phyloP scores from a whole-genome alignment of 2,888 invertebrate genomes.

The Aporophyla lueneburgensis region DNA sequence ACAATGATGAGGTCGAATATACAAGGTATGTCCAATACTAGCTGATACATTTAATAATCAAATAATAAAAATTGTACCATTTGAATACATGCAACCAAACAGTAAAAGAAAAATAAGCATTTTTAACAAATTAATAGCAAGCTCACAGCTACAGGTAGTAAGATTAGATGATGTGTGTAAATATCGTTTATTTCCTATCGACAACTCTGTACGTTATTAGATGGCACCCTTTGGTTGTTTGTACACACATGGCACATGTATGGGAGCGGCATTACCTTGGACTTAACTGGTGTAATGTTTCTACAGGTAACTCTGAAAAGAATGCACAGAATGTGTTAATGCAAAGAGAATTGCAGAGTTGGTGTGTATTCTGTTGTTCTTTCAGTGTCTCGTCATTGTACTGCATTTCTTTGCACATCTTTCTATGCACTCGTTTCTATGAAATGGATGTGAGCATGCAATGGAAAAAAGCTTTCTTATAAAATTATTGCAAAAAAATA shows the following conservation, averaged over 20 bases:
- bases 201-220: not conserved
- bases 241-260: constrained; percentile 50
- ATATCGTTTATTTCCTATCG: constrained; percentile 4
- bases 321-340: constrained; percentile 88
- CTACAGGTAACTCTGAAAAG: constrained; percentile 89
- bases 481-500: constrained; percentile 86
- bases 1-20: not conserved
- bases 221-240: constrained; percentile 46
- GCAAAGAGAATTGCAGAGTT: constrained; percentile 83
- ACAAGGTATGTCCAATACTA: constrained; percentile 9
- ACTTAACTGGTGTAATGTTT: constrained; percentile 71
- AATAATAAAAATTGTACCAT: constrained; percentile 40
- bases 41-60: constrained; percentile 1
- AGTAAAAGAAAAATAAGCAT: constrained; percentile 28
- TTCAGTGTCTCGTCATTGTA: constrained; percentile 66
- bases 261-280: constrained; percentile 69
- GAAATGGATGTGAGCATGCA: constrained; percentile 72
- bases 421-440: constrained; percentile 89
- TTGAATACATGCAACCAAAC: constrained; percentile 64
- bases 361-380: constrained; percentile 63
- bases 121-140: constrained; percentile 20
- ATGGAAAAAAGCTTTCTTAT: constrained; percentile 71
- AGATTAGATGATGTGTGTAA: constrained; percentile 27
- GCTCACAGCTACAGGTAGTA: constrained; percentile 31
- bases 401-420: constrained; percentile 90